Base-by-base conservation (phyloP, 2,888 invertebrate species). In the Margaritifera margaritifera region DNA sequence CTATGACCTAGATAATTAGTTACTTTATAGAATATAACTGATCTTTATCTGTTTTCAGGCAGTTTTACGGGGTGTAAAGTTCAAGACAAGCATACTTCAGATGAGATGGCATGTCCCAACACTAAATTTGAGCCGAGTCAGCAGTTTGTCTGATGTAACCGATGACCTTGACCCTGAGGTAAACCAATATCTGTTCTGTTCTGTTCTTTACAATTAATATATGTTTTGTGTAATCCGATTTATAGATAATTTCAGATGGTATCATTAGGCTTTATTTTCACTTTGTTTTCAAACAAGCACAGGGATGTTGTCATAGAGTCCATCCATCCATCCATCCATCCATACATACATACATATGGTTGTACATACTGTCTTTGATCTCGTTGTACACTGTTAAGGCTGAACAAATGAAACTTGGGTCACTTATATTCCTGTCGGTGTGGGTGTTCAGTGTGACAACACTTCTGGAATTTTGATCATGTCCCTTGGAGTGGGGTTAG, bases 61-160 rank as follows among this genome's bases (percentile, higher is more conserved):
- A 22, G 79, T 83, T 27, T 31, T 75, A 51, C 75, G 81, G 64
- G 87, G 87, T n/a, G 74, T 65, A 24, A 85, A 80, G 68, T 88
- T 84, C 75, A 86, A 86, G 64, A 81, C 80, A n/a, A 85, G 82
- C 61, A 62, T 69, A 1, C 74, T 89, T 59, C 80, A 75, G 31
- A 81, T 89, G 71, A 72, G 77, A n/a, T 89, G 89, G 89, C 78
- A 87, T 72, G 80, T 76, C 50, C 76, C 79, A 0, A 79, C 77
- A 53, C 75, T 77, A 6, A 74, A 71, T 19, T 61, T 77, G 52
- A 68, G 69, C 8, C 68, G 79, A 1, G 65, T 69, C 54, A 80
- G 80, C 61, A 75, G 70, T 52, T 66, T 71, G 22, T 74, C 75
- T 15, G 74, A 62, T 6, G 76, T 76, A 15, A 60, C 67, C 18